phyloP scores from a whole-genome alignment of 2,888 invertebrate species.

The Aricia artaxerxes region DNA sequence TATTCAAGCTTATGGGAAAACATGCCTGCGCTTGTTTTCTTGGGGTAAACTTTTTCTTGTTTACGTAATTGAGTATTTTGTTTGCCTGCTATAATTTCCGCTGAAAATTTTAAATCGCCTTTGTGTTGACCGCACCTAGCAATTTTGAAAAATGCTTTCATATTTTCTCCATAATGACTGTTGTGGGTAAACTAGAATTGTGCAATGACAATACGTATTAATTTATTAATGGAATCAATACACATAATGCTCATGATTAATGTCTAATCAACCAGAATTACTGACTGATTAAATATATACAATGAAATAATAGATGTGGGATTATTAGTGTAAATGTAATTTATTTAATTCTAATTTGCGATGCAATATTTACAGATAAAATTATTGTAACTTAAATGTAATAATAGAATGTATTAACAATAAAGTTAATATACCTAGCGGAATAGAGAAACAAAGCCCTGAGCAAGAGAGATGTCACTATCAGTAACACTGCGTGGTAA shows the following conservation, averaged over 20 bases:
- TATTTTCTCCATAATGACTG: neutral
- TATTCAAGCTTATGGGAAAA: conserved; percentile 76
- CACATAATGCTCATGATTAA: neutral
- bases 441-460: no score
- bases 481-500: no score
- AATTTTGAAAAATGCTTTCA: conserved; percentile 9
- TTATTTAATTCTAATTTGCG: neutral
- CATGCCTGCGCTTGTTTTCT: conserved; percentile 65
- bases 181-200: neutral
- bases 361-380: neutral
- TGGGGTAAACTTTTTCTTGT: conserved; percentile 64
- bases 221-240: conserved; percentile 6
- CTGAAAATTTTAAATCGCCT: conserved; percentile 44
- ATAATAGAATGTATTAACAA: neutral
- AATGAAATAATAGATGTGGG: conserved; percentile 6
- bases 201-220: neutral
- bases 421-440: no score
- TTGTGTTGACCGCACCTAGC: conserved; percentile 25
- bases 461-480: no score
- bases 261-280: conserved; percentile 17
- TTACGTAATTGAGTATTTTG: conserved; percentile 71
- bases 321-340: neutral
- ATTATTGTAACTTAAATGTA: neutral
- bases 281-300: conserved; percentile 29
- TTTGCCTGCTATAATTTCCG: conserved; percentile 64